Base-by-base conservation (phyloP, 2,797 vertebrate genomes). In the Melanotaenia boesemani region DNA sequence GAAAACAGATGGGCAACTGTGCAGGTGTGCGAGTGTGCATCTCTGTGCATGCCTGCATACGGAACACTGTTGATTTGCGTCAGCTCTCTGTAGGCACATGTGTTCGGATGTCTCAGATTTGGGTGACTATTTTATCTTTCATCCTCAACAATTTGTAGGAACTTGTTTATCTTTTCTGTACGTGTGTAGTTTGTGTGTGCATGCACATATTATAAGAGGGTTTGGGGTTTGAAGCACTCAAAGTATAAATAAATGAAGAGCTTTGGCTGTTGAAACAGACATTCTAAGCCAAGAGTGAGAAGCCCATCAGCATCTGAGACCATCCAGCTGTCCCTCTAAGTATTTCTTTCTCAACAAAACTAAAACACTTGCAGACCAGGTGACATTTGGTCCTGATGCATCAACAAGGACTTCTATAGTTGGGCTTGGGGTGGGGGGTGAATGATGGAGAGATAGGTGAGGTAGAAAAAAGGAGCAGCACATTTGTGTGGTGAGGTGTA, bases 241-340 rank as follows among this genome's bases (percentile, higher is more conserved):
- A 85, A 83, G 77, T 89, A 91, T 93, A 87, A 93, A 91, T 92
- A 89, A 92, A 90, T 91, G 78, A 90, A 89, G 75, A 85, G 85
- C 63, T 83, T 80, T 91, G 85, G 83, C 83, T 84, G 85, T 85
- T 80, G 74, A 68, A 88, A 77, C 77, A 71, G 39, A 79, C 60
- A 79, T 76, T 64, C 76, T 85, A 78, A 85, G 89, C 88, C 86
- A 84, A 75, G 80, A 89, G 63, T 83, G 58, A 83, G 81, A 81
- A 86, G 85, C 90, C 88, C 85, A 85, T 79, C 79, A 89, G 84
- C 82, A 79, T 83, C 72, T 78, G 73, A 90, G 84, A 75, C 76
- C 71, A 90, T 87, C 86, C 88, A 90, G 87, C 87, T 91, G 87
- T 89, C 89, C 85, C 82, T 79, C 72, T 79, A 75, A 81, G 87